Evolutionary conservation across 2,113 vertebrate genomes (phyloP).

Genomic region (Eleginops maclovinus): DNA sequence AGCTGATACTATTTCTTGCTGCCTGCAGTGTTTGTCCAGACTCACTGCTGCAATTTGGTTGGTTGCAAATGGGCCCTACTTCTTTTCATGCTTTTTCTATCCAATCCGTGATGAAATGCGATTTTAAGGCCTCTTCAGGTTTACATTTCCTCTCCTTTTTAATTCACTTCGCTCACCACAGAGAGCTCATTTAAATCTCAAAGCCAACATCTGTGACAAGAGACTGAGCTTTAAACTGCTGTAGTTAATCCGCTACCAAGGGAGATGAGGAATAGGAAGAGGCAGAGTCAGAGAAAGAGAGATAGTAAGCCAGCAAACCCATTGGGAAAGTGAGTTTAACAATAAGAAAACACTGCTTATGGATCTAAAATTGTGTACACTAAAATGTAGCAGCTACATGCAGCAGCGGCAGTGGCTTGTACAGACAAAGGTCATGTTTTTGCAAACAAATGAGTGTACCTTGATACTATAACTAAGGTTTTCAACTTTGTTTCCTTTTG

Average conservation of each 20-base stretch:
- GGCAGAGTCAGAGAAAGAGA: background rate
- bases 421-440: background rate
- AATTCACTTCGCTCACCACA: background rate
- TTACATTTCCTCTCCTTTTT: background rate
- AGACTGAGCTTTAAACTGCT: background rate
- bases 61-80: too few relatives aligned
- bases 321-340: background rate
- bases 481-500: too few relatives aligned
- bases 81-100: too few relatives aligned
- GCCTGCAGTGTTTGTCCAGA: background rate
- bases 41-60: background rate
- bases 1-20: too few relatives aligned
- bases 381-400: too few relatives aligned
- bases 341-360: background rate
- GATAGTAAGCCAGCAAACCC: background rate
- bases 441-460: background rate
- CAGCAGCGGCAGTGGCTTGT: background rate
- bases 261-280: background rate
- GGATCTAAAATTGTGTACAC: background rate
- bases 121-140: background rate
- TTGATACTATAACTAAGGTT: too few relatives aligned
- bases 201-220: background rate
- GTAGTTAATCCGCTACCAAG: background rate
- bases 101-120: background rate
- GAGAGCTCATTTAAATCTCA: background rate